Evolutionary conservation across 2,113 vertebrate species (phyloP).

Genomic region (Solea senegalensis): DNA sequence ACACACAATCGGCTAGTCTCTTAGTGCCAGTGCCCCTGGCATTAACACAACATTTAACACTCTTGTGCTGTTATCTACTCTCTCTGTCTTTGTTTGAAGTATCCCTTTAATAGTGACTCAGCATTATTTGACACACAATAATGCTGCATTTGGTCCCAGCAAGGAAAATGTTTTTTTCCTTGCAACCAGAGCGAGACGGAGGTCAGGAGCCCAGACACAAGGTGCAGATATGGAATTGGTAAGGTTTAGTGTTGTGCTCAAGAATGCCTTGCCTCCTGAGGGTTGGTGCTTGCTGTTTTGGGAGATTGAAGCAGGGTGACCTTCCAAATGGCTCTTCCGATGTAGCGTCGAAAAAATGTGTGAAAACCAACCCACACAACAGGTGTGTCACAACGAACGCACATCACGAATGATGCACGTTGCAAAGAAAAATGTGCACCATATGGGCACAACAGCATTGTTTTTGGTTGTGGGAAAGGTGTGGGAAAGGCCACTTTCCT

Average conservation of each 20-base stretch:
- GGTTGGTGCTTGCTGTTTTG: background rate
- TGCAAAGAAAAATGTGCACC: background rate
- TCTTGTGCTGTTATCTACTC: conserved; percentile 45
- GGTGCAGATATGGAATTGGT: background rate
- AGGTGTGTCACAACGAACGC: background rate
- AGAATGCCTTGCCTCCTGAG: conserved; percentile 9
- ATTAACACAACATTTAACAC: conserved; percentile 68
- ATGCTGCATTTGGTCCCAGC: conserved; percentile 2
- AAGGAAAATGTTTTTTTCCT: conserved; percentile 7
- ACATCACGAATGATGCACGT: background rate
- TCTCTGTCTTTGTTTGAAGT: conserved; percentile 24
- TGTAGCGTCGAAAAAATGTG: background rate
- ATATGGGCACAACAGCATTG: background rate
- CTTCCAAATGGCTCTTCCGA: background rate
- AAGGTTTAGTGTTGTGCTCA: conserved; percentile 11
- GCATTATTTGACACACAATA: conserved; percentile 17
- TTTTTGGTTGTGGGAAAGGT: no score
- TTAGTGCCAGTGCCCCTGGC: conserved; percentile 60
- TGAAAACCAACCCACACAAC: background rate
- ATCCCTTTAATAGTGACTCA: conserved; percentile 27
- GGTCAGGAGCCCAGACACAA: conserved; percentile 28
- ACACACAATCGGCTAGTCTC: conserved; percentile 44
- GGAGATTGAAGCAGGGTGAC: conserved; percentile 1
- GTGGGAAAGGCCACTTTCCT: no score
- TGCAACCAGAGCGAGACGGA: conserved; percentile 1